These are phyloP conservation scores for Grus americana DNA, from an alignment of 2,113 vertebrate genomes.

Conservation along the genomic window DNA sequence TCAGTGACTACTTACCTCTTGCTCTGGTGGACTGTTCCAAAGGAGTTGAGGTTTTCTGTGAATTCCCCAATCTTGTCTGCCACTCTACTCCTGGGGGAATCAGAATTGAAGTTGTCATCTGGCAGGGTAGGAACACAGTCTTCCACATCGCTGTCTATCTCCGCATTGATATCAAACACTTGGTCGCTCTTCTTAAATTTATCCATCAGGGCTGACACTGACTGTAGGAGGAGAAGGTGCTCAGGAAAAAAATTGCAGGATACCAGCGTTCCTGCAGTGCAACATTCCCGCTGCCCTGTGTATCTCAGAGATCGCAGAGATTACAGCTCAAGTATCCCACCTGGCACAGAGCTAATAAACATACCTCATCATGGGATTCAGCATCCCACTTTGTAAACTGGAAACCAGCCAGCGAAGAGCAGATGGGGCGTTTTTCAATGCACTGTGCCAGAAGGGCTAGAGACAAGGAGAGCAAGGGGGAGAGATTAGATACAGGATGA, in stretches of 20 bases:
- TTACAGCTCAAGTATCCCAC: neutral
- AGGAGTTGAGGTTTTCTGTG: conserved; percentile 32
- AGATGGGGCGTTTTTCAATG: conserved; percentile 81
- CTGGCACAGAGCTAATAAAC: neutral
- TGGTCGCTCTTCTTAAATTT: conserved; percentile 87
- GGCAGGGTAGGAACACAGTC: conserved; percentile 46
- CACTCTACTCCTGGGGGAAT: conserved; percentile 61
- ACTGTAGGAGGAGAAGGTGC: conserved; percentile 65
- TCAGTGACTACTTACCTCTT: neutral
- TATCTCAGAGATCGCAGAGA: fast-evolving
- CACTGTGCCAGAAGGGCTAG: conserved; percentile 78
- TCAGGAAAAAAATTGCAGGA: neutral
- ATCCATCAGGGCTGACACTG: conserved; percentile 85
- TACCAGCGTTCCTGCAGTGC: fast-evolving
- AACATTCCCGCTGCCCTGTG: too few relatives aligned
- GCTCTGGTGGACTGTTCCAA: neutral
- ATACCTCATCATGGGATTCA: conserved; percentile 82
- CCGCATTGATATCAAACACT: conserved; percentile 83
- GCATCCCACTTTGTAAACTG: conserved; percentile 85
- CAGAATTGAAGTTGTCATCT: conserved; percentile 76
- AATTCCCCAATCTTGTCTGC: conserved; percentile 36
- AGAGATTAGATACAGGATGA: neutral
- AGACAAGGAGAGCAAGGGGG: neutral
- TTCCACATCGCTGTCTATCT: conserved; percentile 46
- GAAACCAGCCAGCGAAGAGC: conserved; percentile 89